Evolutionary conservation across 23 tunicate species (phyloP).

Genomic region (Clavelina lepadiformis): DNA sequence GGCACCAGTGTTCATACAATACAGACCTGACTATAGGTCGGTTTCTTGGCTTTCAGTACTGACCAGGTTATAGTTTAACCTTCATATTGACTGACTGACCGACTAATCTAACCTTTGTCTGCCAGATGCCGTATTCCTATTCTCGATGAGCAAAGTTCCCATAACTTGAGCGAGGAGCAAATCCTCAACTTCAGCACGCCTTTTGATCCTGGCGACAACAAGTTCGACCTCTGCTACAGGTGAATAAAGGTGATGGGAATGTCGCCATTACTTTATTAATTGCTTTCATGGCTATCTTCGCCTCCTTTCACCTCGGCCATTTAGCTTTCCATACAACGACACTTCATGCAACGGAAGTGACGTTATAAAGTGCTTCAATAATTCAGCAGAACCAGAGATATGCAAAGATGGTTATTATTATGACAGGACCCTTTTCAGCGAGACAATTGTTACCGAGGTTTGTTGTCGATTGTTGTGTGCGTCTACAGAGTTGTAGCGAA

Average conservation of each 20-base stretch:
- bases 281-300: no score
- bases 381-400: no score
- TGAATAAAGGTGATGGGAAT: conserved; percentile 5
- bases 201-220: background rate
- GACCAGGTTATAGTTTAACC: background rate
- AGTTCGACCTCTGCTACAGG: conserved; percentile 39
- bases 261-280: no score
- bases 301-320: no score
- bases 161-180: conserved; percentile 6
- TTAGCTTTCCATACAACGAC: no score
- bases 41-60: background rate
- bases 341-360: no score
- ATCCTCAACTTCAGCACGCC: conserved; percentile 34
- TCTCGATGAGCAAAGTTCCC: conserved; percentile 17
- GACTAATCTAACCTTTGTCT: background rate
- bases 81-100: background rate
- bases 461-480: no score
- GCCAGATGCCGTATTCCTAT: conserved; percentile 46
- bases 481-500: no score
- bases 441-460: no score
- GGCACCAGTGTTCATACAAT: conserved; percentile 65
- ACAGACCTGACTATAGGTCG: conserved; percentile 59
- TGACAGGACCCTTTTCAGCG: no score
- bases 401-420: no score
- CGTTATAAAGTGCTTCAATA: no score